Base-by-base conservation (phyloP, 2,888 invertebrate species). In the Ernsta delagoae region DNA sequence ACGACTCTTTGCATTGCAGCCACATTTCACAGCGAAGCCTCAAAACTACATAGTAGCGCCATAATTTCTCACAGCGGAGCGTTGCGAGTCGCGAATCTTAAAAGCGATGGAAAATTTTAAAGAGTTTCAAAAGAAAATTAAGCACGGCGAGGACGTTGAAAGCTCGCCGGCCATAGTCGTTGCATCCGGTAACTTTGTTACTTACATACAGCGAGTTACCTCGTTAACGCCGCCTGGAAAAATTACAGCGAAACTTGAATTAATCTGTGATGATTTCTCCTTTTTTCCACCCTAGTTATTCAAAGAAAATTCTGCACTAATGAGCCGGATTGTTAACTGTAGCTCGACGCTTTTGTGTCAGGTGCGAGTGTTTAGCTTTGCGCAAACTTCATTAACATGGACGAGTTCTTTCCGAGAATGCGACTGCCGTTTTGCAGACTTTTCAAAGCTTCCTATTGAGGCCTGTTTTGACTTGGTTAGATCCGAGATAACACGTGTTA, bases 121-220 rank as follows among this genome's bases (percentile, higher is more conserved):
- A 88, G 84, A 89, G 86, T 86, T 89, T 86, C 78, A 79, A 86
- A 88, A 86, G 86, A 87, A 91, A 90, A 89, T 90, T 89, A 89
- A 88, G 86, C 81, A 80, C 79, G 77, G 78, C 74, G 75, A 77
- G 78, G 79, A 80, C 79, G 80, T 78, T 80, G 78, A 84, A 83
- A 86, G 86, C 80, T 78, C 75, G 78, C 75, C 75, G 74, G 74
- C 76, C 75, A 75, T 83, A 87, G 83, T 81, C 80, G 81, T 78
- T 84, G 87, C 87, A 86, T 80, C 83, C 73, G 75, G 78, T 84
- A 90, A 92, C 88, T 90, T 90, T 86, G 89, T 88, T 87, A 88
- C 84, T 82, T 77, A 75, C 79, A 79, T 62, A 67, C 79, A 77
- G 77, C 77, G 82, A 89, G 85, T 88, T 90, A 87, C 84, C 86